phyloP scores from a whole-genome alignment of 2,113 vertebrate species.

The Scytalopus superciliaris region DNA sequence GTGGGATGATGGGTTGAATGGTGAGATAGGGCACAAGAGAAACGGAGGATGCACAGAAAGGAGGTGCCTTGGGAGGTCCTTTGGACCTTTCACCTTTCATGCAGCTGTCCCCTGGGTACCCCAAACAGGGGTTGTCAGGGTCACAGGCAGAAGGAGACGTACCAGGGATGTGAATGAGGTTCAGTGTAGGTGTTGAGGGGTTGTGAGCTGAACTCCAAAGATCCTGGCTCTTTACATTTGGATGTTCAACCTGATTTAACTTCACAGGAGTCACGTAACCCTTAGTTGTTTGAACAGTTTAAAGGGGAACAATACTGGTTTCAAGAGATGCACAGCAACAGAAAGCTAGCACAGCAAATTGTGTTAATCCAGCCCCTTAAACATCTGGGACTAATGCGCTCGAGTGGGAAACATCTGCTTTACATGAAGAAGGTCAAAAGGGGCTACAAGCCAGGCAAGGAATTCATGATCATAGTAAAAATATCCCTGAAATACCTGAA shows the following conservation, averaged over 20 bases:
- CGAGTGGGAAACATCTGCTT: neutral
- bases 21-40: neutral
- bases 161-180: neutral
- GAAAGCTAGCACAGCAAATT: neutral
- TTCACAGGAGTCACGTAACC: neutral
- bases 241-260: neutral
- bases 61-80: neutral
- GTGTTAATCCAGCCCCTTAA: neutral
- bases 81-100: neutral
- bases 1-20: rapidly evolving
- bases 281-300: neutral
- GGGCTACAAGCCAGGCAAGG: neutral
- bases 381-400: neutral
- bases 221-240: neutral
- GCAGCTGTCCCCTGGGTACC: neutral
- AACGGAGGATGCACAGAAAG: neutral
- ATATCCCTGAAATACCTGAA: neutral
- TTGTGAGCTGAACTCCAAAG: neutral
- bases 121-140: neutral
- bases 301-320: neutral
- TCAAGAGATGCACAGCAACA: neutral
- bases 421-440: neutral
- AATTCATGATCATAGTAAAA: neutral
- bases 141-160: neutral
- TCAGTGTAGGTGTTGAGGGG: neutral